Evolutionary conservation across 2,888 invertebrate genomes (phyloP).

Genomic region (Aphodius granarius): DNA sequence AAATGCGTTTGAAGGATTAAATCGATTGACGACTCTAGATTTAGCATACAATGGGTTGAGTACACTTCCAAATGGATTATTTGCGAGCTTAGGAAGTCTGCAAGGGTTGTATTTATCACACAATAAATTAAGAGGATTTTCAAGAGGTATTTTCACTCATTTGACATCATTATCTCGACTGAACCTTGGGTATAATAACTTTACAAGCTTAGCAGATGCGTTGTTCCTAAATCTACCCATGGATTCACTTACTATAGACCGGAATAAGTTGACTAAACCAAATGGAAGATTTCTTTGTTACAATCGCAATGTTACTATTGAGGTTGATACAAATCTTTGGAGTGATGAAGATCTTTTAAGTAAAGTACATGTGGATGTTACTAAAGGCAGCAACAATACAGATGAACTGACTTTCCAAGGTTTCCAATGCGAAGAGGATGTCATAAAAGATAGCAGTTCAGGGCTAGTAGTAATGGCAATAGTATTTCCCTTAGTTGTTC

Average conservation of each 20-base stretch:
- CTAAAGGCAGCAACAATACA: too few relatives aligned
- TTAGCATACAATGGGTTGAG: not conserved
- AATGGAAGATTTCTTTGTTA: not conserved
- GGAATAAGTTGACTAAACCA: not conserved
- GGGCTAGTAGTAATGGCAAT: too few relatives aligned
- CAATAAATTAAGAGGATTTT: not conserved
- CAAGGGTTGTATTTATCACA: not conserved
- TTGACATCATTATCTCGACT: not conserved
- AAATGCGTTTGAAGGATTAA: not conserved
- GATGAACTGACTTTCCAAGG: too few relatives aligned
- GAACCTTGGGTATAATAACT: not conserved
- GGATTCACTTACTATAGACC: not conserved
- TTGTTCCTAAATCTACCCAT: not conserved
- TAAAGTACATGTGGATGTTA: too few relatives aligned
- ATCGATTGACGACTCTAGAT: not conserved
- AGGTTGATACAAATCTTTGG: too few relatives aligned
- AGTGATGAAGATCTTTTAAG: too few relatives aligned
- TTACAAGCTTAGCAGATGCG: not conserved
- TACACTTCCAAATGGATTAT: not conserved
- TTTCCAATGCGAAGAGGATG: too few relatives aligned
- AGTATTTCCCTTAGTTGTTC: too few relatives aligned
- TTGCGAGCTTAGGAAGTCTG: not conserved
- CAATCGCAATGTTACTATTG: not conserved
- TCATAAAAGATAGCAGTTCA: too few relatives aligned
- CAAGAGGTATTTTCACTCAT: not conserved